These are phyloP conservation scores for Mythimna lalbum DNA, from an alignment of 2,888 invertebrate genomes.

Conservation along the genomic window DNA sequence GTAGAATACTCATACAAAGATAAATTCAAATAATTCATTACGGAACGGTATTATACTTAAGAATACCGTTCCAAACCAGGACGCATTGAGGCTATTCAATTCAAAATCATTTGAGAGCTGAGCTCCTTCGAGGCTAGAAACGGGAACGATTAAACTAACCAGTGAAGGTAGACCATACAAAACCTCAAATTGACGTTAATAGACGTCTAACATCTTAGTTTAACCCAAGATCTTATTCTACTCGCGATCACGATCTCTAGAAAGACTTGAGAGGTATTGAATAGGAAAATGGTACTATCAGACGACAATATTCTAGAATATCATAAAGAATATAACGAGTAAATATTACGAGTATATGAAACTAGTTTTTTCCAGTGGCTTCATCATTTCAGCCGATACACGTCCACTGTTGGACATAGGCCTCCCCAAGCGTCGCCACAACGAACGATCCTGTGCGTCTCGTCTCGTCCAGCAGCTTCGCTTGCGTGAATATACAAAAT, in stretches of 20 bases:
- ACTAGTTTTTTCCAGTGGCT: too few species aligned
- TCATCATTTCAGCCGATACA: too few species aligned
- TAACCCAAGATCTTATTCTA: slow-evolving; percentile 42
- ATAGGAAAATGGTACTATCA: background rate
- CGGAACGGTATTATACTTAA: slow-evolving; percentile 44
- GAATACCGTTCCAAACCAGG: slow-evolving; percentile 50
- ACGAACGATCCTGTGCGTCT: too few species aligned
- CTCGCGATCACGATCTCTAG: slow-evolving; percentile 24
- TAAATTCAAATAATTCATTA: slow-evolving; percentile 55
- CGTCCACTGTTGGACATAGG: too few species aligned
- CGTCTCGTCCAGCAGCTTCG: too few species aligned
- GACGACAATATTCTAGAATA: background rate
- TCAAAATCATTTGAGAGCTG: slow-evolving; percentile 48
- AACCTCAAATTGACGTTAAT: slow-evolving; percentile 61
- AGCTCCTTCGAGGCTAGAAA: slow-evolving; percentile 49
- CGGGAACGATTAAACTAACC: slow-evolving; percentile 56
- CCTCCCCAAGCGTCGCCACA: too few species aligned
- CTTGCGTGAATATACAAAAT: too few species aligned
- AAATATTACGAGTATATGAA: background rate
- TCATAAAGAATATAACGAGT: background rate
- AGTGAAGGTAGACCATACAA: slow-evolving; percentile 55
- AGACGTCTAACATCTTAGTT: slow-evolving; percentile 61
- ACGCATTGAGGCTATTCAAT: slow-evolving; percentile 56
- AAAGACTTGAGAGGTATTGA: slow-evolving; percentile 17
- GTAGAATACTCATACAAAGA: background rate